Percentiles rank a stretch among this genome's conserved stretches.
These are phyloP conservation scores for Mionectes olivaceus DNA, from an alignment of 2,797 vertebrate species.

Conservation along the genomic window DNA sequence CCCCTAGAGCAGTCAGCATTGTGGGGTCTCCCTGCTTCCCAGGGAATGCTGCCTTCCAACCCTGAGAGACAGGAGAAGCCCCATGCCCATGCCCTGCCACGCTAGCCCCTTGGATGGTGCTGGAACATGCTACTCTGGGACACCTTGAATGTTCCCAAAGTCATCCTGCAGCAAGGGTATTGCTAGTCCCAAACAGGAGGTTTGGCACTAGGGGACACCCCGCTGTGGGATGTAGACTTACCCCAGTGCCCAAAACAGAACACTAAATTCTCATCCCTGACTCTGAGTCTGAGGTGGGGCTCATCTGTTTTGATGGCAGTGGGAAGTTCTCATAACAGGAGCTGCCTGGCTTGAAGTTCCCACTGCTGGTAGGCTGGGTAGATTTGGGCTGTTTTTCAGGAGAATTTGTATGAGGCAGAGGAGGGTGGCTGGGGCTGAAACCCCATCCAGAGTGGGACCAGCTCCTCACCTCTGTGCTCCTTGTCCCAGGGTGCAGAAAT, in stretches of 20 bases:
- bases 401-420: background rate
- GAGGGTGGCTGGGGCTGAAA: background rate
- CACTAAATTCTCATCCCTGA: accelerated
- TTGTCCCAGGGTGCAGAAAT: constrained; percentile 91
- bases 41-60: background rate
- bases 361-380: background rate
- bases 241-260: background rate
- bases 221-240: background rate
- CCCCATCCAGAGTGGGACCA: background rate
- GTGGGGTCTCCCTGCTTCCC: background rate
- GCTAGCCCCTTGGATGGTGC: background rate
- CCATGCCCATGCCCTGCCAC: background rate
- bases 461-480: background rate
- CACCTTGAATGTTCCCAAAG: background rate
- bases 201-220: background rate
- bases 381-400: accelerated
- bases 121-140: background rate
- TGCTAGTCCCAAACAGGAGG: background rate
- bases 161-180: background rate
- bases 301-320: background rate
- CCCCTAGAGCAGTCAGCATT: background rate
- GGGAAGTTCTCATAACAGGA: background rate
- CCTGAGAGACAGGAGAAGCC: background rate
- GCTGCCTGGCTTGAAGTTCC: background rate
- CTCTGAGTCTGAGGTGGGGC: background rate